Base-by-base conservation (phyloP, 2,888 invertebrate species). In the Orthonychiurus folsomi region DNA sequence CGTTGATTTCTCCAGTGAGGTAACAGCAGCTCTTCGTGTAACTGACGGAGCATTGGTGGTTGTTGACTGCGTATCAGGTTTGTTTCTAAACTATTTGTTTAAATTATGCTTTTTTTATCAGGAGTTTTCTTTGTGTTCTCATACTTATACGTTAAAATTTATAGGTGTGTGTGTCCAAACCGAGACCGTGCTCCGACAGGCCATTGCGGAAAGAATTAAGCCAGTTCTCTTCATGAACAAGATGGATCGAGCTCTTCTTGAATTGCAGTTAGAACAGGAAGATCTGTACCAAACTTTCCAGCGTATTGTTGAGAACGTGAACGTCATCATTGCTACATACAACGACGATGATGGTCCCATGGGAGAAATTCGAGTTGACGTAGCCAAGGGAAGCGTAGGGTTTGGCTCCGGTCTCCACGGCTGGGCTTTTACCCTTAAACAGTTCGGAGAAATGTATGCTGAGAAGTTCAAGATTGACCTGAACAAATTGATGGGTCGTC, bases 151-250 rank as follows among this genome's bases (percentile, higher is more conserved):
- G 37, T 47, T 23, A 21, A 21, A n/a, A 63, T 65, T 64, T 64
- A 65, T 74, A 93, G 97, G 99, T 83, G 99, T 99, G 72, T 99
- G 99, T 78, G 99, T 99, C 74, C 99, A 99, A 81, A 99, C 99
- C 48, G 99, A 99, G 81, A 97, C 99, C 76, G 99, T 99, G 65
- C 83, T 99, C 75, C 92, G 99, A 82, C 99, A 99, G 80, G 99
- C 99, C 68, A 99, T 99, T 77, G 94, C 95, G 68, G 99, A 99
- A 82, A 89, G 99, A 77, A 99, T 99, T 76, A 97, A 96, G 87
- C 99, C 99, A 63, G 93, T 99, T 73, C 83, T 99, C 75, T 99
- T 99, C 88, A 97, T 99, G 97, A 99, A 99, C 89, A 99, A 99
- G 82, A 97, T 99, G 97, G 99, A 99, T 83, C 89, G 99, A 74